Base-by-base conservation (phyloP, 2,888 invertebrate genomes). In the Podotricha telesiphe region DNA sequence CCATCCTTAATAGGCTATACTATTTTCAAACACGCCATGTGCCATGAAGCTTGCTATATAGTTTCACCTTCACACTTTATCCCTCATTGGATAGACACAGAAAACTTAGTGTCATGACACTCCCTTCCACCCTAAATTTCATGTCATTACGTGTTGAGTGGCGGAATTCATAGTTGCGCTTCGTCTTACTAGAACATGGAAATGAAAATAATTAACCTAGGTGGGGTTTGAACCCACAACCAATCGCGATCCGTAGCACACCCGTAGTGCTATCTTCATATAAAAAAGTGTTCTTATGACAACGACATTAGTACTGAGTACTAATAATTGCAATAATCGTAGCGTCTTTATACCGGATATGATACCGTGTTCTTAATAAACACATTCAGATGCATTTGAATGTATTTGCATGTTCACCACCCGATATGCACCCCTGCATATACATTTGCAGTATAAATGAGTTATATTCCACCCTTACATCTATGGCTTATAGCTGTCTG, bases 401-500 rank as follows among this genome's bases (percentile, higher is more conserved):
- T 67, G 34, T 67, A 67, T 67, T 62, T 62, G 67, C 67, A 67
- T 67, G n/a, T 50, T 11, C 56, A 10, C n/a, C 61, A 4, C 34
- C 19, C 17, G n/a, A 10, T 37, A 20, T 59, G 45, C 70, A 55
- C 22, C n/a, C 59, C 51, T 47, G 71, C 62, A 45, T 65, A 63
- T 56, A 75, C 71, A 65, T 75, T 75, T 72, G 75, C 75, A 74
- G 67, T 75, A 75, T 75, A 73, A 79, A 78, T 78, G 70, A 73
- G 66, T 75, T 62, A 48, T 50, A 34, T 20, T 28, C 17, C 34
- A 34, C 37, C 42, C 42, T 58, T 22, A 42, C 42, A 22, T 19
- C n/a, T 4, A 3, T 42, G 42, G 42, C 42, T 22, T 45, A 42
- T 42, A 59, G 58, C 20, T 45, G 19, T 42, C n/a, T 59, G 15